Percentiles rank a stretch among this genome's conserved stretches.
phyloP scores from a whole-genome alignment of 2,797 vertebrate species.

The Silurus lanzhouensis region DNA sequence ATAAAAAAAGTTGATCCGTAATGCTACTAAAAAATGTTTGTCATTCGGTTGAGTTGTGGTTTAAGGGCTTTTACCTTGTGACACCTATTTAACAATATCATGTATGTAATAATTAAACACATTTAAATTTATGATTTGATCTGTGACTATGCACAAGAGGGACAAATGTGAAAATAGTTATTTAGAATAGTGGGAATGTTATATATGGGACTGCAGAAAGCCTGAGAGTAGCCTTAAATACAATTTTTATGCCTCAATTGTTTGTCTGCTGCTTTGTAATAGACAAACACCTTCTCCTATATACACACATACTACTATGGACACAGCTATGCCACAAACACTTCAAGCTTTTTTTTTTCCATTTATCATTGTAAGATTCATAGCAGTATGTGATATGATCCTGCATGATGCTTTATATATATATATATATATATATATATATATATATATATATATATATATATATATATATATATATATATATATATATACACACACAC shows the following conservation, averaged over 20 bases:
- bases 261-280: not conserved
- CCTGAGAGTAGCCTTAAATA: not conserved
- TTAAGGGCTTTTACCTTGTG: not conserved
- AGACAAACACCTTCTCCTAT: not conserved
- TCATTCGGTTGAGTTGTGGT: not conserved
- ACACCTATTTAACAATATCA: not conserved
- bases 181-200: not conserved
- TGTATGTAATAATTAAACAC: not conserved
- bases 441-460: too few species aligned
- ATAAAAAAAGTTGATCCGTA: not conserved
- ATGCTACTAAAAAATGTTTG: not conserved
- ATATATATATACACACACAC: too few species aligned
- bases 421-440: too few species aligned
- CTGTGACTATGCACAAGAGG: not conserved
- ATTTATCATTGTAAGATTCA: not conserved
- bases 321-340: not conserved
- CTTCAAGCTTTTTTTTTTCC: not conserved
- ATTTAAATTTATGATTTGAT: not conserved
- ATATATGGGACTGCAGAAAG: not conserved
- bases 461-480: too few species aligned
- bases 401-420: not conserved
- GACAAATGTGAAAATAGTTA: not conserved
- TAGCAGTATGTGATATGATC: not conserved
- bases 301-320: conserved; percentile 1
- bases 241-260: not conserved